Evolutionary conservation across 2,113 vertebrate species (phyloP).

Genomic region (Dipodomys merriami): DNA sequence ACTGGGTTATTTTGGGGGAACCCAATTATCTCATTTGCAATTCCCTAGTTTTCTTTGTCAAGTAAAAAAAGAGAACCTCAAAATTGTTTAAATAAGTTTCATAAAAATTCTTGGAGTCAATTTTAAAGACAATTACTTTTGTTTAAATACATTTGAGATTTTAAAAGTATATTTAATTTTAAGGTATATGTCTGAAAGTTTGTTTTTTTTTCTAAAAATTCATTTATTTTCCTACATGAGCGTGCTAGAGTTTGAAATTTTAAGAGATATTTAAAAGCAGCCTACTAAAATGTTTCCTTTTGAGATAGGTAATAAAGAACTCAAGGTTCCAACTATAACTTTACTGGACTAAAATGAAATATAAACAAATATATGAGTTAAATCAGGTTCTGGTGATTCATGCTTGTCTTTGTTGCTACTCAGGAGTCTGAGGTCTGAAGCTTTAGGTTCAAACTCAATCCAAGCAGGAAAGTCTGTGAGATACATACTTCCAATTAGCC

Average conservation of each 20-base stretch:
- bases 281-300: background rate
- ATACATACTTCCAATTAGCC: no score
- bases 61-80: background rate
- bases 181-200: background rate
- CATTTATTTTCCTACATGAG: background rate
- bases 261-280: background rate
- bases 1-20: background rate
- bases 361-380: no score
- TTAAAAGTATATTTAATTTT: slow-evolving; percentile 24
- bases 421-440: no score
- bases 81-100: background rate
- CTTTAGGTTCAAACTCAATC: no score
- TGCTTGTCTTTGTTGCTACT: no score
- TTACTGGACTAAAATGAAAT: background rate
- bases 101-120: background rate
- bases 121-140: slow-evolving; percentile 24
- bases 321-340: background rate
- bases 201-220: background rate
- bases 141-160: background rate
- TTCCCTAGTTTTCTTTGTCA: background rate
- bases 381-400: no score
- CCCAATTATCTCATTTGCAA: slow-evolving; percentile 15
- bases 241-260: background rate
- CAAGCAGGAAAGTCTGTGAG: no score
- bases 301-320: background rate